A percentile compares a stretch with the other conserved stretches of the same genome.
Evolutionary conservation across 2,113 vertebrate genomes (phyloP).

Genomic region (Calypte anna): DNA sequence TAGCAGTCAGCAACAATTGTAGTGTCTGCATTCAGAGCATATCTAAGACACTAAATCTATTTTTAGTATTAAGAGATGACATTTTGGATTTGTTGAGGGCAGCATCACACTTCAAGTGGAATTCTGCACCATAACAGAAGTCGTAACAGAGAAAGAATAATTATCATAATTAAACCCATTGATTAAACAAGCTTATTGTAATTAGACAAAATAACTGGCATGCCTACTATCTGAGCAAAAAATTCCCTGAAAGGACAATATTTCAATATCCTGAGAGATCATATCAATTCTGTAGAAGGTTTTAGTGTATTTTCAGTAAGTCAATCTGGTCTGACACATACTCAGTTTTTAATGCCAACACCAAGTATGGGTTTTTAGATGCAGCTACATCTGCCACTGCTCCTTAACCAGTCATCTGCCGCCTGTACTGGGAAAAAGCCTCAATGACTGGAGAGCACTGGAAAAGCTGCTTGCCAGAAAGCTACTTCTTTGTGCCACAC

Average conservation of each 20-base stretch:
- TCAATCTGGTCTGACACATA: constrained; percentile 34
- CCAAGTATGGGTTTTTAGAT: constrained; percentile 40
- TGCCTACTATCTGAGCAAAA: neutral
- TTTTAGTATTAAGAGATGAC: neutral
- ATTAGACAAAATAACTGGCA: neutral
- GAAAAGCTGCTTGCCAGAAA: neutral
- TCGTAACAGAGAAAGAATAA: neutral
- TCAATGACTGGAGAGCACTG: neutral
- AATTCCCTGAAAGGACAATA: neutral
- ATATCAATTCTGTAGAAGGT: neutral
- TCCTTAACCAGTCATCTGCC: constrained; percentile 35
- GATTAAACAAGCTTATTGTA: neutral
- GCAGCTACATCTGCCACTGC: constrained; percentile 49
- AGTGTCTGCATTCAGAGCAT: neutral
- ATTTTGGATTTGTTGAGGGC: rapidly evolving
- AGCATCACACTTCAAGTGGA: neutral
- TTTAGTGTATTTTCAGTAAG: constrained; percentile 29
- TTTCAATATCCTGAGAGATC: constrained; percentile 14
- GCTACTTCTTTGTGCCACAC: neutral
- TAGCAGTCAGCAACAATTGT: neutral
- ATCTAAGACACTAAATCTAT: neutral
- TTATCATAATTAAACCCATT: neutral
- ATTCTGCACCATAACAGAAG: neutral
- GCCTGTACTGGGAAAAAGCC: neutral
- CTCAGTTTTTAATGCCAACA: constrained; percentile 36